Conservation (phyloP, 2,797 vertebrate species). For the Huso huso region DNA sequence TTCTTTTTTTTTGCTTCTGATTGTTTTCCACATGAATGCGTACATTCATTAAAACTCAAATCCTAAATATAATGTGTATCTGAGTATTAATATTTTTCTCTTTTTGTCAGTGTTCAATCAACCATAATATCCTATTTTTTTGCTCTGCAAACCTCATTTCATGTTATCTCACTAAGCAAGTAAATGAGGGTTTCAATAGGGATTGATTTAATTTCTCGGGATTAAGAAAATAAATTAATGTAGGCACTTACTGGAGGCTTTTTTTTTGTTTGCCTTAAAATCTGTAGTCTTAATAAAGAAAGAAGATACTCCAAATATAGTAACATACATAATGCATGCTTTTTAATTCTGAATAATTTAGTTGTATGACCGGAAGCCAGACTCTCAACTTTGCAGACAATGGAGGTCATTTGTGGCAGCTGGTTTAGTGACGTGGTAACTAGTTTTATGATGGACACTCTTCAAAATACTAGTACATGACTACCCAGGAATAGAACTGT, state of each 20-base stretch:
- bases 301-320: too few relatives aligned
- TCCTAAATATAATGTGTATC: conserved; percentile 81
- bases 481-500: too few relatives aligned
- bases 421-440: too few relatives aligned
- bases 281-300: too few relatives aligned
- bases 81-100: conserved; percentile 74
- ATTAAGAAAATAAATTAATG: conserved; percentile 84
- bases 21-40: conserved; percentile 78
- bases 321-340: too few relatives aligned
- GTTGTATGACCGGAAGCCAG: too few relatives aligned
- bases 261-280: conserved; percentile 45
- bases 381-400: too few relatives aligned
- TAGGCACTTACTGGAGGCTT: conserved; percentile 64
- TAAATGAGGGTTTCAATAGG: conserved; percentile 71
- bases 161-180: conserved; percentile 73
- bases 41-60: conserved; percentile 72
- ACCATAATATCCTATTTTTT: conserved; percentile 79
- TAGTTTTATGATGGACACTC: too few relatives aligned
- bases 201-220: conserved; percentile 80
- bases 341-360: too few relatives aligned
- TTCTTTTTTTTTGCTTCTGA: conserved; percentile 49
- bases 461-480: too few relatives aligned
- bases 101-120: conserved; percentile 79
- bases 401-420: too few relatives aligned
- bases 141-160: conserved; percentile 73